Evolutionary conservation across 2,888 invertebrate species (phyloP), one percentile per base, ranked within the genome.

Genomic region (Pyrochroa serraticornis): DNA sequence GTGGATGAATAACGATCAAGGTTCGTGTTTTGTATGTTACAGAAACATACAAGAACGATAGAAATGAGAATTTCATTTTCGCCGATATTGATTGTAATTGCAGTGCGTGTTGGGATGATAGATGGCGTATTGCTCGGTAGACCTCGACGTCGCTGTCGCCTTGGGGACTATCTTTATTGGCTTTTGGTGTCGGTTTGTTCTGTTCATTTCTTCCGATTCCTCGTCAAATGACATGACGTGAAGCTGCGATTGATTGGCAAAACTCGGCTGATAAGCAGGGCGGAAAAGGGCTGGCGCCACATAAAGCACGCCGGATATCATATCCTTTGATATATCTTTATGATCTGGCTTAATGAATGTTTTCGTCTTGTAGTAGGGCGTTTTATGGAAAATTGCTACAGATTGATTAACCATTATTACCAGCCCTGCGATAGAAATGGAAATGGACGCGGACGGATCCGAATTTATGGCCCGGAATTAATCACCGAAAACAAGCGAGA

Each of bases 141-240:
- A 52, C 48, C 48, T 37, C 48, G 45, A 41, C 42, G 54, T 37
- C 38, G 48, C 52, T 54, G 63, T 60, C 60, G 63, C 63, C 60
- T 53, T 47, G 47, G 63, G 63, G 63, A 62, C 58, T 61, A 58
- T 63, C 63, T 63, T 61, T 63, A 63, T 63, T 63, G 63, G 60
- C 58, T 63, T 61, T 63, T 47, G 60, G 60, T 61, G 60, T 62
- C 58, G 55, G 58, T 58, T 57, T 56, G 55, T 60, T 56, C 60
- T 55, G 55, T 56, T 55, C 60, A 60, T 63, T 63, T 62, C 63
- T 61, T 61, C 55, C 56, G 58, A 59, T 63, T 58, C 55, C 54
- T 51, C 50, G 58, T 63, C 60, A 58, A 63, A 60, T 63, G 51
- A 58, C 60, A 51, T 55, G 60, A 60, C 55, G 47, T 58, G 48